These are phyloP conservation scores for Corella eumyota DNA, from an alignment of 23 tunicate species.

Conservation along the genomic window DNA sequence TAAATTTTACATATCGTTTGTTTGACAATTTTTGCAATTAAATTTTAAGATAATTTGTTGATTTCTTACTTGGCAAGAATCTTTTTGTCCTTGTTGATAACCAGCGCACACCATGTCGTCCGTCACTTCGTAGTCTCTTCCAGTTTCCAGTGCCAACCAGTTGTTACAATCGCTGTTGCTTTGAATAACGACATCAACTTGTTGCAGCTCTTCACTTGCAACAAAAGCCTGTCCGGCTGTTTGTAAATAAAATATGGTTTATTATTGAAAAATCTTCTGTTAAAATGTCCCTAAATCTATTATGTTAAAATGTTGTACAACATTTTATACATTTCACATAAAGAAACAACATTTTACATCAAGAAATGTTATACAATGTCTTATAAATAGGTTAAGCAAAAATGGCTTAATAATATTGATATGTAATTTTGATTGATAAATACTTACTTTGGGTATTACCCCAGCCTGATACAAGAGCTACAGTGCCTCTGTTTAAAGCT, in stretches of 20 bases:
- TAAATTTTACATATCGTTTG: too few relatives aligned
- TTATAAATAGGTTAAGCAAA: too few relatives aligned
- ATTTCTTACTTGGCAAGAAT: constrained; percentile 39
- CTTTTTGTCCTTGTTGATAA: constrained; percentile 18
- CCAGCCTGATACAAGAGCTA: constrained; percentile 38
- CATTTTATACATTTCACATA: too few relatives aligned
- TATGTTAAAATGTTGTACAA: too few relatives aligned
- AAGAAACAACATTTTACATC: too few relatives aligned
- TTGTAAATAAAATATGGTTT: background rate
- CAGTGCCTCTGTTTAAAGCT: background rate
- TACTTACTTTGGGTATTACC: constrained; percentile 9
- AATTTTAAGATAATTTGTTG: background rate
- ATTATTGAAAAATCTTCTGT: too few relatives aligned
- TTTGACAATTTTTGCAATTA: too few relatives aligned
- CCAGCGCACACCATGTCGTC: constrained; percentile 56
- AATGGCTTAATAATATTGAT: too few relatives aligned
- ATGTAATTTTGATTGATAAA: background rate
- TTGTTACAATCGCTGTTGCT: constrained; percentile 11
- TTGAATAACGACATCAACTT: constrained; percentile 21
- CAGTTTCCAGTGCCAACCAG: constrained; percentile 4
- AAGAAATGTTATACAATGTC: too few relatives aligned
- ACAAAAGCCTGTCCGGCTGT: background rate
- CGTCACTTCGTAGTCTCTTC: constrained; percentile 11
- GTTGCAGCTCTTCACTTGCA: constrained; percentile 3
- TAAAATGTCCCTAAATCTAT: too few relatives aligned